Base-by-base conservation (phyloP, 2,797 vertebrate species). In the Semaprochilodus insignis region DNA sequence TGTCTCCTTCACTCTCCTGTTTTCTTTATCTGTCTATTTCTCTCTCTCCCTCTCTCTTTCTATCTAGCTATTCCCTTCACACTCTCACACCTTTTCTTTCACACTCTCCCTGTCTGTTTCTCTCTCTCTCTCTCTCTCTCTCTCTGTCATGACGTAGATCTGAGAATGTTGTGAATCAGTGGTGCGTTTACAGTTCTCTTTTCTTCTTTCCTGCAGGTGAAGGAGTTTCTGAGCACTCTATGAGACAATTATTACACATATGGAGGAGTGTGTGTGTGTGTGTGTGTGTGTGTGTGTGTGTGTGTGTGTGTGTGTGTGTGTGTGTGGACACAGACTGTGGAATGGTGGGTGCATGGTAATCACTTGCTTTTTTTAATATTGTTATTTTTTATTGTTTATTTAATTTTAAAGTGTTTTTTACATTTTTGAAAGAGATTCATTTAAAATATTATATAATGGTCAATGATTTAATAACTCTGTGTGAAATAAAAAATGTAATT, bases 181-280 rank as follows among this genome's bases (percentile, higher is more conserved):
- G 8, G 8, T 44, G 40, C 40, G 5, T 21, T 54, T 19, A 13
- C 76, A n/a, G 44, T 81, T 72, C 5, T 4, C 59, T 1, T 77
- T n/a, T 63, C 60, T 88, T 31, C 25, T 88, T 89, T 70, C 83
- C 62, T 90, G 89, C 91, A 99, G 98, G 97, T 98, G 80, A 97
- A 97, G 90, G 96, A 97, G 87, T 98, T 98, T 92, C 83, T 99
- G 91, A 96, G 91, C 89, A 95, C 89, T 0, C 88, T 98, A 60
- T 97, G 90, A 94, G 74, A 36, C 72, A 8, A 2, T 19, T 36
- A 7, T 77, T 48, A 52, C 14, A 54, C 62, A 27, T 40, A 21
- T 48, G 0, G 23, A 21, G 69, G 2, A 60, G 17, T 36, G 34
- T 2, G 8, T 34, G 8, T 52, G n/a, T 19, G 15, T 71, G 27